Evolutionary conservation across 1,140 invertebrate species (phyloP), one percentile per base, ranked within the genome.

Genomic region (Littorina saxatilis): DNA sequence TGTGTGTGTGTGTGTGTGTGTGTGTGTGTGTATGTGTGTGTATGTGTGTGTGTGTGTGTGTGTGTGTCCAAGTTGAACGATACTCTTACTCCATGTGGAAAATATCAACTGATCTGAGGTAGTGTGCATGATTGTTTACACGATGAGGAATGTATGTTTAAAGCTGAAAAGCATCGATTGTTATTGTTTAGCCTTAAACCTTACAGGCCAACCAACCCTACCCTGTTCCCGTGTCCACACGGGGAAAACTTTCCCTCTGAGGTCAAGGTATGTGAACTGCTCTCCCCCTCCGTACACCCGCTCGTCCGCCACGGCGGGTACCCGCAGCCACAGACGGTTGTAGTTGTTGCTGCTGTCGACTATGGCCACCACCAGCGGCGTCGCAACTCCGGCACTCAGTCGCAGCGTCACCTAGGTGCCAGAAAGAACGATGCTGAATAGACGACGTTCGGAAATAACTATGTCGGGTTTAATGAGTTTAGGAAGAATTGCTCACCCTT

Each of bases 191-290:
- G n/a, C n/a, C n/a, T n/a, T n/a, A n/a, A n/a, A n/a, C n/a, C n/a
- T n/a, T n/a, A n/a, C n/a, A n/a, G n/a, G n/a, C n/a, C n/a, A n/a
- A n/a, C n/a, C n/a, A n/a, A n/a, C n/a, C 7, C 50, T 70, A 86
- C 89, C 91, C 87, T 92, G 91, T 81, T 92, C 91, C 55, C 89
- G 83, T 23, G 87, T 88, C 91, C 91, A 92, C 23, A 92, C 89
- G 1, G 91, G 91, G 58, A 85, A 92, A 1, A 81, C 39, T 0
- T 84, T 79, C 13, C 91, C 90, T 27, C 88, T 80, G 4, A 92
- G 83, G 76, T 92, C 88, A 27, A 92, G 84, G 76, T 88, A 90
- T 0, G 89, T 85, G 84, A 86, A 92, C 83, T 92, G 91, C 83
- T 92, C 91, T 13, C 91, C 91, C 4, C 84, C 90, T 23, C 91